phyloP scores from a whole-genome alignment of 2,113 vertebrate genomes.

The Limanda limanda region DNA sequence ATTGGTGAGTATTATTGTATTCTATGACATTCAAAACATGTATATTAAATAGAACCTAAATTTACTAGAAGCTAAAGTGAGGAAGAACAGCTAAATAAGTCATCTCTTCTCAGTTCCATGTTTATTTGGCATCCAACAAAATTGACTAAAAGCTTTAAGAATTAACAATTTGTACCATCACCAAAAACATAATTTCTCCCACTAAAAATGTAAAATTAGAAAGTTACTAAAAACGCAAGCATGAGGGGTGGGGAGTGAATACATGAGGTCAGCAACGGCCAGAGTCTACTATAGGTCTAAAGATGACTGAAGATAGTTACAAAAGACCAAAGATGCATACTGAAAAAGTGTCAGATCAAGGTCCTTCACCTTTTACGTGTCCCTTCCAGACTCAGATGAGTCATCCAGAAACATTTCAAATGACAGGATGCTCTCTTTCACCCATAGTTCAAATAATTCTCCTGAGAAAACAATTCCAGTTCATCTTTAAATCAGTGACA shows the following conservation, averaged over 20 bases:
- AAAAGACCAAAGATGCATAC: slow-evolving; percentile 73
- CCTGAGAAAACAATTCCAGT: slow-evolving; percentile 44
- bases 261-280: slow-evolving; percentile 51
- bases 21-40: too few relatives aligned
- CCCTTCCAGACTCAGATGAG: slow-evolving; percentile 12
- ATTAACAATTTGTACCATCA: slow-evolving; percentile 79
- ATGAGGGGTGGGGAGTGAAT: slow-evolving; percentile 35
- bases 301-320: slow-evolving; percentile 52
- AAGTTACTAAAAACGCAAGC: slow-evolving; percentile 82
- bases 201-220: slow-evolving; percentile 86
- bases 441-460: slow-evolving; percentile 42
- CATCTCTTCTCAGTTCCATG: slow-evolving; percentile 40
- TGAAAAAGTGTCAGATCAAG: slow-evolving; percentile 45
- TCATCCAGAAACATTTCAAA: slow-evolving; percentile 3
- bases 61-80: too few relatives aligned
- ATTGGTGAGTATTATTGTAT: too few relatives aligned
- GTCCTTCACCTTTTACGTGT: slow-evolving; percentile 20
- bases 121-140: slow-evolving; percentile 86
- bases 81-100: neutral
- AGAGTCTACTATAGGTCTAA: slow-evolving; percentile 55
- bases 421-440: neutral
- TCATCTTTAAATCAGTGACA: slow-evolving; percentile 41
- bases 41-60: too few relatives aligned
- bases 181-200: slow-evolving; percentile 74
- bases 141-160: slow-evolving; percentile 85